Conservation (phyloP, 2,888 invertebrate genomes). For the Alcis repandata region DNA sequence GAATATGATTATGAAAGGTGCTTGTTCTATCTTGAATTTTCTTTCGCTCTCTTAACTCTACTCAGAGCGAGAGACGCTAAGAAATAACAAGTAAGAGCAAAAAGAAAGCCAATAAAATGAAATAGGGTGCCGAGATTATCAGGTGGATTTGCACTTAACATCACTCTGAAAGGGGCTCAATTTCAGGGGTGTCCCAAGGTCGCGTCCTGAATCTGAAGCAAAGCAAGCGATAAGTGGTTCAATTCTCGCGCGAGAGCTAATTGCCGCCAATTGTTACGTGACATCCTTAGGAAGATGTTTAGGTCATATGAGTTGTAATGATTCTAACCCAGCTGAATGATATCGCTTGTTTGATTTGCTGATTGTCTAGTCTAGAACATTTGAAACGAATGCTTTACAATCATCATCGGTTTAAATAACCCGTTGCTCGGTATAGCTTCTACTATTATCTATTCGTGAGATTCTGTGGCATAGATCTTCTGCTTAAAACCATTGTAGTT, state of each 20-base stretch:
- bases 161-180: background rate
- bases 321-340: constrained; percentile 1
- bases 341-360: constrained; percentile 4
- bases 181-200: constrained; percentile 29
- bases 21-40: too few relatives aligned
- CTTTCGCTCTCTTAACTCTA: too few relatives aligned
- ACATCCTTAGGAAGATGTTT: constrained; percentile 23
- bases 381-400: background rate
- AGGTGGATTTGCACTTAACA: background rate
- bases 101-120: background rate
- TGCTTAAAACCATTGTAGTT: too few relatives aligned
- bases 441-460: too few relatives aligned
- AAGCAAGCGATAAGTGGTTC: constrained; percentile 36
- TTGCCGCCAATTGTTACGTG: constrained; percentile 41
- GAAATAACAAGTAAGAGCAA: too few relatives aligned
- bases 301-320: constrained; percentile 17
- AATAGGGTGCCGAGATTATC: background rate
- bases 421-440: too few relatives aligned
- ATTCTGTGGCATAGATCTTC: too few relatives aligned
- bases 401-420: too few relatives aligned
- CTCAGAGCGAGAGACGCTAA: too few relatives aligned
- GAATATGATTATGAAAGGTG: too few relatives aligned
- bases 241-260: constrained; percentile 40
- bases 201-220: constrained; percentile 51
- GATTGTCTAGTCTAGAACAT: background rate